Conservation (phyloP, 2,888 invertebrate genomes). For the Acanthosepion esculentum region DNA sequence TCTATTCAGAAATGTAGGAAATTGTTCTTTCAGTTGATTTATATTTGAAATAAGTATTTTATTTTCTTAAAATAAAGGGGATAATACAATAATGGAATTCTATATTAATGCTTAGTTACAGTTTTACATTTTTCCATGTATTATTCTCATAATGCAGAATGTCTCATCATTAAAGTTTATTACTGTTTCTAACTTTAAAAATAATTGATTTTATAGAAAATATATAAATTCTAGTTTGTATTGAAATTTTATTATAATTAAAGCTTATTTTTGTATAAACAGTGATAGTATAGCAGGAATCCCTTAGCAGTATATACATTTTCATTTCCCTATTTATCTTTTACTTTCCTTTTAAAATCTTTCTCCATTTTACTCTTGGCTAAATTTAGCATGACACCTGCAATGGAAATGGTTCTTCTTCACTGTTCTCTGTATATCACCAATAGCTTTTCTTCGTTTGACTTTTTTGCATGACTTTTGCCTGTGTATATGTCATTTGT, state of each 20-base stretch:
- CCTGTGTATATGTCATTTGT: conserved; percentile 20
- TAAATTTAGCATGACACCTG: conserved; percentile 4
- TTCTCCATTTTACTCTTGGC: conserved; percentile 33
- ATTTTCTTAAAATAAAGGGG: neutral
- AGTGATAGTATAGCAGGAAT: neutral
- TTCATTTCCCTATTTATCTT: neutral
- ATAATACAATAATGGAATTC: neutral
- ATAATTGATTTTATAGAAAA: neutral
- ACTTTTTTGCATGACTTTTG: conserved; percentile 33
- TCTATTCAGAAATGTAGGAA: neutral
- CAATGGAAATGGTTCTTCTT: conserved; percentile 8
- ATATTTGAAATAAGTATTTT: neutral
- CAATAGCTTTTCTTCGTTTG: neutral
- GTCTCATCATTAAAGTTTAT: neutral
- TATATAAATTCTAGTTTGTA: neutral
- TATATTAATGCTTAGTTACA: neutral
- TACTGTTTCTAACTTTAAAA: neutral
- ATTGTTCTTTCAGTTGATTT: neutral
- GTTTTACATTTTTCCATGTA: neutral
- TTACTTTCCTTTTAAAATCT: neutral
- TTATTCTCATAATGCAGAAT: neutral
- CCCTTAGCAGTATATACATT: neutral
- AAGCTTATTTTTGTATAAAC: neutral
- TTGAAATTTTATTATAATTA: neutral
- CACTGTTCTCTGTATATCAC: neutral